These are phyloP conservation scores for Pycnonotus jocosus DNA, from an alignment of 2,113 vertebrate species.

Conservation along the genomic window DNA sequence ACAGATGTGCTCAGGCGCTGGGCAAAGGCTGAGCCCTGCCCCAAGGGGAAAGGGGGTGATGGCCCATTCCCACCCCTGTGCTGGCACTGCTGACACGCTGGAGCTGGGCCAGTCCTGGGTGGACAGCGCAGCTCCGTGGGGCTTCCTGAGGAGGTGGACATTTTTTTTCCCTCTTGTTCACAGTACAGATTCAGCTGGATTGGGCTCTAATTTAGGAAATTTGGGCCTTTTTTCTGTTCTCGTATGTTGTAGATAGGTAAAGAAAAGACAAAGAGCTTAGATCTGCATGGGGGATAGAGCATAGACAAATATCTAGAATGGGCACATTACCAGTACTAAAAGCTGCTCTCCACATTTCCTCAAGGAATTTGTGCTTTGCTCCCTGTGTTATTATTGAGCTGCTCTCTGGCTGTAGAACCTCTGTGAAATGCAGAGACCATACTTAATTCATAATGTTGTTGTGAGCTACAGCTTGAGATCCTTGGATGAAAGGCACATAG, in stretches of 20 bases:
- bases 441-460: background rate
- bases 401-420: background rate
- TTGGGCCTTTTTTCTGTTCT: background rate
- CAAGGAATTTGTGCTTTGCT: background rate
- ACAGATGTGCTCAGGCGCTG: background rate
- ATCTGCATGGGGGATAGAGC: background rate
- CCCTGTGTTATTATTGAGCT: background rate
- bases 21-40: background rate
- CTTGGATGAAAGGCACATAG: conserved; percentile 28
- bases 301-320: background rate
- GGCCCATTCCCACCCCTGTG: background rate
- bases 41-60: background rate
- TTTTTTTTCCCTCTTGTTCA: background rate
- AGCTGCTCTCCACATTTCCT: background rate
- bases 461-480: background rate
- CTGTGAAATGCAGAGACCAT: background rate
- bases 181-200: background rate
- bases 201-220: background rate
- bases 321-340: background rate
- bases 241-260: background rate
- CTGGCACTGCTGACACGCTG: background rate
- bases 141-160: background rate
- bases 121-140: background rate
- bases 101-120: background rate
- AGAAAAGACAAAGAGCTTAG: background rate